Evolutionary conservation across 1,140 invertebrate genomes (phyloP).

Genomic region (Dendroctonus valens): DNA sequence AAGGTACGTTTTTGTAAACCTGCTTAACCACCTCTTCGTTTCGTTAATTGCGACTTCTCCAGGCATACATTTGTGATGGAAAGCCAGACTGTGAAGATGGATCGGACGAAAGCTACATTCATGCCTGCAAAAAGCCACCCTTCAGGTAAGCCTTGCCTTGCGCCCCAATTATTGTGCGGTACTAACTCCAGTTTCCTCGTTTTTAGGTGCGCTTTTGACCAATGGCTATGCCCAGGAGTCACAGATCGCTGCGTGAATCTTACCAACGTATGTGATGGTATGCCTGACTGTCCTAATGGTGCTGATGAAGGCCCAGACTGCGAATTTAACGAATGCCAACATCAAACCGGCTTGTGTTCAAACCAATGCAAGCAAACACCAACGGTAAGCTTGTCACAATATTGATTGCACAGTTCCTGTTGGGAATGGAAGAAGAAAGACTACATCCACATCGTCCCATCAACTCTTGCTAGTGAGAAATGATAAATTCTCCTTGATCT

Average conservation of each 20-base stretch:
- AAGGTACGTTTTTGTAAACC: slow-evolving; percentile 52
- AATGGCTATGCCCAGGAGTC: slow-evolving; percentile 84
- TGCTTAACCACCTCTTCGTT: neutral
- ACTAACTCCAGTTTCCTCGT: neutral
- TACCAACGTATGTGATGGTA: slow-evolving; percentile 80
- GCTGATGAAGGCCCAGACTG: slow-evolving; percentile 88
- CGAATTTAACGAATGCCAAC: slow-evolving; percentile 71
- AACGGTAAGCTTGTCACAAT: slow-evolving; percentile 56
- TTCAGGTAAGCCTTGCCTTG: slow-evolving; percentile 50
- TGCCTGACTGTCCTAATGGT: slow-evolving; percentile 85
- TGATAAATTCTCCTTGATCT: neutral
- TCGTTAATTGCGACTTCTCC: slow-evolving; percentile 13
- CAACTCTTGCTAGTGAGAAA: too few species aligned
- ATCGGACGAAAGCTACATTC: slow-evolving; percentile 82
- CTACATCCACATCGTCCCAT: too few species aligned
- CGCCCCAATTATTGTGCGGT: neutral
- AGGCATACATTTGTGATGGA: slow-evolving; percentile 91
- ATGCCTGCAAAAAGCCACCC: slow-evolving; percentile 73
- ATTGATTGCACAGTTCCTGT: too few species aligned
- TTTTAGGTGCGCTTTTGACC: slow-evolving; percentile 66
- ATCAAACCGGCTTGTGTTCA: slow-evolving; percentile 73
- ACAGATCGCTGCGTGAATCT: slow-evolving; percentile 75
- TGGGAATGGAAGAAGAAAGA: too few species aligned
- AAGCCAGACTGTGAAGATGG: slow-evolving; percentile 93
- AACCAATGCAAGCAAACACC: slow-evolving; percentile 91